Conservation (phyloP, 1,140 invertebrate genomes). For the Pantala flavescens region DNA sequence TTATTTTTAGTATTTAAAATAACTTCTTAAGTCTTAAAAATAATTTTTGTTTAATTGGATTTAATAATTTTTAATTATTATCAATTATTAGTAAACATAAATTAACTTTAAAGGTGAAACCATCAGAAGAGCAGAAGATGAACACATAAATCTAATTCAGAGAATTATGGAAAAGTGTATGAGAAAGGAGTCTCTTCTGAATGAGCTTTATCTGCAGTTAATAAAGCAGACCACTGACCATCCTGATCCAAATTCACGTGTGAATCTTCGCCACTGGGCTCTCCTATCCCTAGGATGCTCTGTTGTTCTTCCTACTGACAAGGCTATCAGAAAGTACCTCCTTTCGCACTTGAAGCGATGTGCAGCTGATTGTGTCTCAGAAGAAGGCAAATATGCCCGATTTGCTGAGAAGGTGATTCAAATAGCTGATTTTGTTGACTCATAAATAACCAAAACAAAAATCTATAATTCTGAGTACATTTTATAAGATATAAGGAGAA, state of each 20-base stretch:
- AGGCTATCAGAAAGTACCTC: conserved; percentile 75
- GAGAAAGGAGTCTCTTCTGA: conserved; percentile 74
- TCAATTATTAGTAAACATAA: too few relatives aligned
- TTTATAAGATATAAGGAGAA: too few relatives aligned
- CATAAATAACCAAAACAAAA: too few relatives aligned
- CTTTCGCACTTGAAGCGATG: conserved; percentile 82
- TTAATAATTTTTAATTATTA: too few relatives aligned
- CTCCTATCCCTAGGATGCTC: conserved; percentile 79
- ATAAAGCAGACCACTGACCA: conserved; percentile 91
- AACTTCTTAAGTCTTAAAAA: too few relatives aligned
- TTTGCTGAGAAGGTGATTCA: conserved; percentile 74
- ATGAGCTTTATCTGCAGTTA: conserved; percentile 85
- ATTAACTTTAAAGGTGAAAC: not conserved
- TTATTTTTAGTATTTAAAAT: too few relatives aligned
- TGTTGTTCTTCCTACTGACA: conserved; percentile 73
- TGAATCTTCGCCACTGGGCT: conserved; percentile 86
- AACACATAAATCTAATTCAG: conserved; percentile 80
- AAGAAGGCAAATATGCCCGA: conserved; percentile 88
- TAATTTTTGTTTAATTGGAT: too few relatives aligned
- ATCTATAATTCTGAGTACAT: too few relatives aligned
- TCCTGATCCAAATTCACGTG: conserved; percentile 77
- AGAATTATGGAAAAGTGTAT: conserved; percentile 80
- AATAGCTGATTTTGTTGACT: too few relatives aligned
- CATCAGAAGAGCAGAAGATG: conserved; percentile 57
- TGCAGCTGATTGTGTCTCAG: conserved; percentile 76